Conservation (phyloP, 2,888 invertebrate genomes). For the Drosophila infuscata region DNA sequence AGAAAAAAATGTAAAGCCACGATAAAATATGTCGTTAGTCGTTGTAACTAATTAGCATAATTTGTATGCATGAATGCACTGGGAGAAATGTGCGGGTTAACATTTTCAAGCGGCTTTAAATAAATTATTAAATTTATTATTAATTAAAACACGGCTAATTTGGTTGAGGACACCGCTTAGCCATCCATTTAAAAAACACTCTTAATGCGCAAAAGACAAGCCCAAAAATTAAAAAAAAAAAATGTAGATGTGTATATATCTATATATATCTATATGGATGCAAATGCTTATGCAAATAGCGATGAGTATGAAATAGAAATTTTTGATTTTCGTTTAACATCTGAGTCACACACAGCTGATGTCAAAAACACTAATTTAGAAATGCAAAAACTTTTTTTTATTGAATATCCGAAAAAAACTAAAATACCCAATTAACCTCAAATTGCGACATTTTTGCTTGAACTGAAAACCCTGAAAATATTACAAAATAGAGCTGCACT, state of each 20-base stretch:
- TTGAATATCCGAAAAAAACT: slow-evolving; percentile 10
- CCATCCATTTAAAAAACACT: slow-evolving; percentile 25
- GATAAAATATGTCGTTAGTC: slow-evolving; percentile 32
- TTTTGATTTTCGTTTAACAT: slow-evolving; percentile 16
- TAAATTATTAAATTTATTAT: slow-evolving; percentile 60
- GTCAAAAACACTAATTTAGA: slow-evolving; percentile 43
- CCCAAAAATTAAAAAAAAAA: slow-evolving; percentile 41
- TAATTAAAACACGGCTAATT: slow-evolving; percentile 69
- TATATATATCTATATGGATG: slow-evolving; percentile 22
- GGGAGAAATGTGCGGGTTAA: slow-evolving; percentile 25
- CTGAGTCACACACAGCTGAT: slow-evolving; percentile 55
- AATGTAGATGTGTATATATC: slow-evolving; percentile 12
- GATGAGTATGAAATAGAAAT: slow-evolving; percentile 49
- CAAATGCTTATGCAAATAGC: slow-evolving; percentile 21
- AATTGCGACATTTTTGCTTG: slow-evolving; percentile 41
- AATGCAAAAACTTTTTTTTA: slow-evolving; percentile 12
- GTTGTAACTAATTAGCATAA: slow-evolving; percentile 75
- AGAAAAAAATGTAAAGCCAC: slow-evolving; percentile 22
- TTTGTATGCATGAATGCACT: slow-evolving; percentile 63
- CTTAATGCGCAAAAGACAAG: slow-evolving; percentile 37
- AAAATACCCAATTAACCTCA: slow-evolving; percentile 36
- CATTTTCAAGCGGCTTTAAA: slow-evolving; percentile 63
- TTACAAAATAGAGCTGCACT: slow-evolving; percentile 41
- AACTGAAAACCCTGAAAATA: slow-evolving; percentile 47
- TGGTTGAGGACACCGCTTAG: slow-evolving; percentile 27